Conservation (phyloP, 2,888 invertebrate genomes). For the Sycophila texana region DNA sequence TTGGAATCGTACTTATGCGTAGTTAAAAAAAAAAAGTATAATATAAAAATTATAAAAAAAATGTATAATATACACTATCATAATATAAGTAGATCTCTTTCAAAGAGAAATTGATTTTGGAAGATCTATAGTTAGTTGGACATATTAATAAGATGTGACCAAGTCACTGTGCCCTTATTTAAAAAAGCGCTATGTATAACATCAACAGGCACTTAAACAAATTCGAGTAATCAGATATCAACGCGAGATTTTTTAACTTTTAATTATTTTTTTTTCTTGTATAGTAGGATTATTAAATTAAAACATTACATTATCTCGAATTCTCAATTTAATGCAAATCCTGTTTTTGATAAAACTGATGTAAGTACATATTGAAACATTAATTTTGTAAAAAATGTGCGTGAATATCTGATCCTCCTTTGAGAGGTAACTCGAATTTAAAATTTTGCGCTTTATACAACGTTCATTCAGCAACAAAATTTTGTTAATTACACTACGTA, state of each 20-base stretch:
- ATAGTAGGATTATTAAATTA: constrained; percentile 1
- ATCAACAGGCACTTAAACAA: constrained; percentile 51
- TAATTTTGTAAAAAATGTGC: constrained; percentile 12
- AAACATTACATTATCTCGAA: not conserved
- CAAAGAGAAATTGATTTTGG: constrained; percentile 12
- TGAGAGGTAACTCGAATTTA: constrained; percentile 15
- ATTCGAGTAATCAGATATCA: constrained; percentile 42
- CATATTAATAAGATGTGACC: constrained; percentile 28
- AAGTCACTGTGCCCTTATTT: constrained; percentile 42
- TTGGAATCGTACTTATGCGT: no score
- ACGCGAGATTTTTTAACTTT: constrained; percentile 28
- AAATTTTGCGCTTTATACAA: constrained; percentile 18
- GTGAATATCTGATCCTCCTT: constrained; percentile 20
- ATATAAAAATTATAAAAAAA: constrained; percentile 8
- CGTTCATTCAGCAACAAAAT: not conserved
- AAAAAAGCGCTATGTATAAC: constrained; percentile 30
- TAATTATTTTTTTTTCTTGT: not conserved
- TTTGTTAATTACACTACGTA: not conserved
- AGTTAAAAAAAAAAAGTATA: not conserved
- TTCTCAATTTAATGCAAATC: not conserved
- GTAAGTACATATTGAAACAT: constrained; percentile 1
- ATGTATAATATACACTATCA: constrained; percentile 26
- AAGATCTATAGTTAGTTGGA: constrained; percentile 23
- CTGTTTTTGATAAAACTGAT: constrained; percentile 3
- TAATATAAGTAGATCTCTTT: not conserved